A percentile compares a stretch with the other conserved stretches of the same genome.
Conservation (phyloP, 2,113 vertebrate genomes). For the Budorcas taxicolor region DNA sequence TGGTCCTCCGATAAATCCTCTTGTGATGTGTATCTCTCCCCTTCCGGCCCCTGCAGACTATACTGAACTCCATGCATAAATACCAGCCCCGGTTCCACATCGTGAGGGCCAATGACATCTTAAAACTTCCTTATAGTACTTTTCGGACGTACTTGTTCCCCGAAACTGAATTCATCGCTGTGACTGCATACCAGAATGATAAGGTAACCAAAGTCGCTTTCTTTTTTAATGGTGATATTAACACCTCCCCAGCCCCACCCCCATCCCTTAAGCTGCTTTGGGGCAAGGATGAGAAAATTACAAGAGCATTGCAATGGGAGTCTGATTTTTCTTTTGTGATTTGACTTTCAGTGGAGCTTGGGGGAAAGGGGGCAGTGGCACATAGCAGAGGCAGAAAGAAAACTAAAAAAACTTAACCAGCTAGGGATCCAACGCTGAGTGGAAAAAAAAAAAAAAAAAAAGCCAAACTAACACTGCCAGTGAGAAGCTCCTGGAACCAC, state of each 20-base stretch:
- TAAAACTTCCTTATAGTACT: constrained; percentile 97
- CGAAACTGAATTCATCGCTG: constrained; percentile 98
- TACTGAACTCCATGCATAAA: constrained; percentile 99
- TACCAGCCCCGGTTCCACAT: constrained; percentile 99
- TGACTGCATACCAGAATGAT: constrained; percentile 99
- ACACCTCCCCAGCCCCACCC: neutral
- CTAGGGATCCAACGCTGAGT: neutral
- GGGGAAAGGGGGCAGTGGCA: neutral
- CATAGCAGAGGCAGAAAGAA: neutral
- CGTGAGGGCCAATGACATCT: constrained; percentile 96
- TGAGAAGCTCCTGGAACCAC: neutral
- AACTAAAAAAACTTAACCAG: neutral
- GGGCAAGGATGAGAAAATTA: neutral
- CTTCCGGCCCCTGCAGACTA: constrained; percentile 84
- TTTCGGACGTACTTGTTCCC: constrained; percentile 99
- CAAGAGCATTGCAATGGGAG: neutral
- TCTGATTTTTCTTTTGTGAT: neutral
- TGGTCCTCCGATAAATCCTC: constrained; percentile 18
- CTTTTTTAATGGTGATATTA: neutral
- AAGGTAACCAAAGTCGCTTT: constrained; percentile 85
- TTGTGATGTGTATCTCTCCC: neutral
- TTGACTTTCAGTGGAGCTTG: neutral
- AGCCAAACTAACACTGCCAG: neutral
- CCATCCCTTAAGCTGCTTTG: neutral
- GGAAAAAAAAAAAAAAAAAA: neutral